Evolutionary conservation across 2,113 vertebrate genomes (phyloP), one percentile per base, ranked within the genome.

Genomic region (Pipa parva): DNA sequence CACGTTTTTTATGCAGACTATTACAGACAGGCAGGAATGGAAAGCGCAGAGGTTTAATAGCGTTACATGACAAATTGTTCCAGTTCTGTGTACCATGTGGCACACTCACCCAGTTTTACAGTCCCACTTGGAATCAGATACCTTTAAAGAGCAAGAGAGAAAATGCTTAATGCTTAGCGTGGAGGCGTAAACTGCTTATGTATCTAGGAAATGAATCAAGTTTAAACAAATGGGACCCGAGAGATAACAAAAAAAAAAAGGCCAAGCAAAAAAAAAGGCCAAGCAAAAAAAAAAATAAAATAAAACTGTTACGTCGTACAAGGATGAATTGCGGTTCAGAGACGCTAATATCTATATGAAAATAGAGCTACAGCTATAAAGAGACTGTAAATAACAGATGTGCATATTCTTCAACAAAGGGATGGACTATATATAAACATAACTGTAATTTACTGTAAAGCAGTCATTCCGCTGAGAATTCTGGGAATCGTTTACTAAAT

Each of bases 21-120:
- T 52, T 72, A 56, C 31, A 15, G 2, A 39, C 7, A 1, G n/a
- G n/a, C n/a, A n/a, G n/a, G 78, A 70, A 52, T 27, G 1, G 49
- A 73, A n/a, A 55, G 70, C 64, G 20, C 2, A 0, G 65, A 25
- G 13, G 46, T 71, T 75, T 80, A 69, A 76, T 75, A 78, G 74
- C 0, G 0, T 80, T 77, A 72, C 0, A 0, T 45, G 75, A 71
- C 68, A 66, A 79, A 74, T 8, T 65, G 28, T 37, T 75, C 25
- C 68, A 65, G 67, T 57, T 5, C 49, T 68, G 61, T 0, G 4
- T 10, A 42, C 64, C 66, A 61, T 18, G 59, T 74, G 73, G 56
- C 33, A 13, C 24, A 59, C 54, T 1, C 49, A 54, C 36, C 63
- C 61, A 22, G 1, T 52, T 71, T 64, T 73, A 52, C 0, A 72